These are phyloP conservation scores for Lagopus leucura DNA, from an alignment of 2,113 vertebrate genomes.

Conservation along the genomic window DNA sequence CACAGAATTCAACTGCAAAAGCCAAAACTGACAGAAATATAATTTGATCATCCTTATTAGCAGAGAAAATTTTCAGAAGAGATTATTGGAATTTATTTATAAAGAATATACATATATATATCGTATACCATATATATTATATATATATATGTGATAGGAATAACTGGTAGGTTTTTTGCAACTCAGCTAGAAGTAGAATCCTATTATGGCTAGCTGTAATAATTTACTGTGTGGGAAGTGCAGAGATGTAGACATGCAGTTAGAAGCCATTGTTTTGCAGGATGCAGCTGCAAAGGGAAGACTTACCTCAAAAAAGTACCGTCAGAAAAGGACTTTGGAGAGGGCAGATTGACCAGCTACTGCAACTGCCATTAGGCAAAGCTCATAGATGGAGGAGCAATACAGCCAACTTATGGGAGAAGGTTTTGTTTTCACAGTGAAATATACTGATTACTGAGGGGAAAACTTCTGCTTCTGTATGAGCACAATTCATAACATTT, in stretches of 20 bases:
- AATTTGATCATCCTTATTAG: background rate
- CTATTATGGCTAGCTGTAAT: background rate
- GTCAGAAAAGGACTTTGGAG: background rate
- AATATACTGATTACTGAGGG: background rate
- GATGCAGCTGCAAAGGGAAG: background rate
- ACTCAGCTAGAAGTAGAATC: background rate
- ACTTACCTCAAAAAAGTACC: background rate
- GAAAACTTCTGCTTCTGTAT: background rate
- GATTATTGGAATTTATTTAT: background rate
- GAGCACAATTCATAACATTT: background rate
- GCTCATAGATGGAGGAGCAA: background rate
- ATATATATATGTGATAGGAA: too few species aligned
- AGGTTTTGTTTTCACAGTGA: background rate
- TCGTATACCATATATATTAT: too few species aligned
- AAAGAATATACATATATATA: background rate
- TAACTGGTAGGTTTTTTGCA: background rate
- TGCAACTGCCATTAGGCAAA: background rate
- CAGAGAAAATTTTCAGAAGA: background rate
- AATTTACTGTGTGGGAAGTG: accelerated
- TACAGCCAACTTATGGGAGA: background rate
- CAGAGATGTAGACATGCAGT: background rate
- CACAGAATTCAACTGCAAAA: background rate
- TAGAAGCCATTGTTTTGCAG: background rate
- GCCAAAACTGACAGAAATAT: background rate
- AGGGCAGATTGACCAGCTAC: background rate